Evolutionary conservation across 2,888 invertebrate genomes (phyloP), one percentile per base, ranked within the genome.

Genomic region (Hypolimnas misippus): DNA sequence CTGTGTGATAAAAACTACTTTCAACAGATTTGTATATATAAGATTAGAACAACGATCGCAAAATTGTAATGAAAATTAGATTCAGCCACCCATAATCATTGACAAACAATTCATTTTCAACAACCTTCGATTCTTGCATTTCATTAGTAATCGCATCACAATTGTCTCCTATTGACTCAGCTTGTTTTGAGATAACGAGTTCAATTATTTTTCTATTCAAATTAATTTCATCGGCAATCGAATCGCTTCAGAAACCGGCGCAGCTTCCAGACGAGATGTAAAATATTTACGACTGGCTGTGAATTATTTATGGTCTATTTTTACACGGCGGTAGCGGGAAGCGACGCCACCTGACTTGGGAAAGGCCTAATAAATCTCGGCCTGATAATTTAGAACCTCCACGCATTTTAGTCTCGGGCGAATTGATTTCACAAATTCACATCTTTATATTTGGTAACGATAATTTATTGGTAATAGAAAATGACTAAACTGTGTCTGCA

Each of bases 341-440:
- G 66, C 64, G 67, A 62, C 66, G 75, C 75, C 81, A 80, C 82
- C 80, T 81, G 82, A 74, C 66, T 69, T 64, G 64, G 69, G 67
- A 73, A 73, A 71, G 59, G 57, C 70, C 69, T 61, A 67, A 82
- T 86, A 86, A 86, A 85, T 85, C 81, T 77, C 70, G 42, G 57
- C 70, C 76, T 78, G 82, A 85, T 84, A 86, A 86, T 83, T 86
- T 83, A 84, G 76, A 78, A 82, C 80, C 80, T 84, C 82, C 81
- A 83, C 82, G 82, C 80, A 77, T 73, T 76, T 65, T 68, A 58
- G 60, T 54, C 46, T 55, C 49, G 31, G 29, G 25, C 40, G 38
- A 33, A 33, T 33, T 59, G 21, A 46, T 46, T 25, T 25, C n/a
- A 21, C 46, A 6, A 25, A 46, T 46, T 33, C 33, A 33, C 8